A percentile compares a stretch with the other conserved stretches of the same genome.
Conservation (phyloP, 2,113 vertebrate species). For the Recurvirostra avosetta region DNA sequence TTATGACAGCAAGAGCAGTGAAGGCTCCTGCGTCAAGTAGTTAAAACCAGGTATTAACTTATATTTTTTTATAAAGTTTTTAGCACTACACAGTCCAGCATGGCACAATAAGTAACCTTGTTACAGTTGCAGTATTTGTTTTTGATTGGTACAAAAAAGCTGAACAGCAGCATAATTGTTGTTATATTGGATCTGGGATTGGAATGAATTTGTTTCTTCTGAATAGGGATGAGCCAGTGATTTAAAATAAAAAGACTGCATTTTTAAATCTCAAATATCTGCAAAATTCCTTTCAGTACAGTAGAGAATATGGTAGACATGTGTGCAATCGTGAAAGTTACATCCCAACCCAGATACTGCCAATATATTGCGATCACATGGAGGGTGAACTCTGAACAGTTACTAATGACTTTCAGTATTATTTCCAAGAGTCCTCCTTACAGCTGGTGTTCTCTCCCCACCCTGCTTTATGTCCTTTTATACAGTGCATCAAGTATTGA, state of each 20-base stretch:
- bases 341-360: background rate
- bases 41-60: constrained; percentile 25
- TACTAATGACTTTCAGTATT: background rate
- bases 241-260: constrained; percentile 12
- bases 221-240: background rate
- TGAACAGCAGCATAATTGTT: constrained; percentile 1
- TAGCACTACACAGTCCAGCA: constrained; percentile 9
- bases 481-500: constrained; percentile 47
- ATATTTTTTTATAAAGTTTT: constrained; percentile 36
- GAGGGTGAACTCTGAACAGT: background rate
- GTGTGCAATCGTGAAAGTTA: background rate
- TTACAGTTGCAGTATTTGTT: background rate
- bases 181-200: background rate
- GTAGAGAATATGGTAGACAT: background rate
- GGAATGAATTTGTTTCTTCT: background rate
- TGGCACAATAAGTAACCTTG: background rate
- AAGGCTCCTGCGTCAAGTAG: background rate
- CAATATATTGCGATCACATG: background rate
- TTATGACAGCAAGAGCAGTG: background rate
- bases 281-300: constrained; percentile 55
- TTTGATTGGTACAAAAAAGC: background rate
- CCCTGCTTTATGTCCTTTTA: background rate
- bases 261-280: constrained; percentile 53
- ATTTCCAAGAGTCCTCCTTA: constrained; percentile 13
- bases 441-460: constrained; percentile 11